Evolutionary conservation across 1,140 invertebrate genomes (phyloP), one percentile per base, ranked within the genome.

Genomic region (Drosophila sechellia): DNA sequence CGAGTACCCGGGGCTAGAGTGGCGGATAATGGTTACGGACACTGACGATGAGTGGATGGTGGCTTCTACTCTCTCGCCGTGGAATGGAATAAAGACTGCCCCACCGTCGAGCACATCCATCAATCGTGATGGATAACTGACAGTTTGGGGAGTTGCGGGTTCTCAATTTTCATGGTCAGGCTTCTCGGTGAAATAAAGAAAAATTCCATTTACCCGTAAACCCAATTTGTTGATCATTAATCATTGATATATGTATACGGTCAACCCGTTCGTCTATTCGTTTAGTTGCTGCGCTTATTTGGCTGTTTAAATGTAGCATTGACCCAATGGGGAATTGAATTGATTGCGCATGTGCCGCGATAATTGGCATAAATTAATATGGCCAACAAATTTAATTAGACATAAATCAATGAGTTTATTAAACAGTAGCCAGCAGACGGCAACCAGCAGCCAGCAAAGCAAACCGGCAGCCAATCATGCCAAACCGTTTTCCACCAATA

Each of bases 361-460:
- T 79, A 74, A 81, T 76, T 50, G 58, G 79, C 79, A 77, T 79
- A 87, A 87, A 87, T 89, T 79, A 89, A 87, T 87, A 73, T 63
- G 60, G 59, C 72, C 71, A 70, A 71, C 68, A 68, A 89, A 87
- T 90, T 89, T 90, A 89, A 90, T 89, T 89, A 89, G 77, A 60
- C 85, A 90, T 89, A 89, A 89, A 89, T 89, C 85, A 89, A 80
- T 68, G 77, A 84, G 85, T 89, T 89, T 89, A 89, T 89, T 89
- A 85, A 89, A 89, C 84, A 89, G 84, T 90, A 89, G 84, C 84
- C 72, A 69, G 84, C 69, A 74, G 58, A 85, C 72, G 61, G 84
- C 58, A 74, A 58, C 69, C 79, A 87, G 84, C 85, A 89, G 84
- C 79, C 72, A 65, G 84, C 69, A 17, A 17, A 22, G 20, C 20